Evolutionary conservation across 2,113 vertebrate genomes (phyloP), one percentile per base, ranked within the genome.

Genomic region (Engraulis encrasicolus): DNA sequence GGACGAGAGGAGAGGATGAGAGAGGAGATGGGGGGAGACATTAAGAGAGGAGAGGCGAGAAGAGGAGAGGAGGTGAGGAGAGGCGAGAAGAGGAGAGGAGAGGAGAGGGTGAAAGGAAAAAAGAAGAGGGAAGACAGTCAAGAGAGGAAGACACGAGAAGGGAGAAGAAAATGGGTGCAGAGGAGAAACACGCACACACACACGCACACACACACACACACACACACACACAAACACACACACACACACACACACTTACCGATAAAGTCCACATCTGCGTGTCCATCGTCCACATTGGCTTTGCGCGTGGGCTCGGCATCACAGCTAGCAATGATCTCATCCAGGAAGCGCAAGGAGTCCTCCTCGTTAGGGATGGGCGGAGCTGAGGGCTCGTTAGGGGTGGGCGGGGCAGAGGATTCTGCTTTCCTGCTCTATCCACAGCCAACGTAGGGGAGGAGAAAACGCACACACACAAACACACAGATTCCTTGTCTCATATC

Each of bases 201-300:
- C 50, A 19, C n/a, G 0, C 54, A 61, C 2, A 52, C 50, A 52
- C 15, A 18, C 9, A n/a, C n/a, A n/a, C n/a, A n/a, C n/a, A n/a
- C n/a, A n/a, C n/a, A n/a, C n/a, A n/a, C n/a, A n/a, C n/a, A n/a
- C n/a, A n/a, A n/a, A n/a, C n/a, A n/a, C n/a, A n/a, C n/a, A n/a
- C n/a, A n/a, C n/a, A n/a, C n/a, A 58, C 54, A 23, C 34, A 78
- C 18, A 50, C 4, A 91, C 95, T 85, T 88, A 97, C 98, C 98
- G 84, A 98, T 96, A 58, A 98, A 97, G 90, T 99, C 98, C 61
- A 99, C 97, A 0, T 99, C 98, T 78, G 93, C 97, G 0, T 97
- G 95, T 15, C 91, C 95, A 19, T 91, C 89, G 27, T 96, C 93
- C 2, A 90, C 85, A 11, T 95, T 89, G 34, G 91, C 86, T 91